Percentiles rank a stretch among this genome's conserved stretches.
Evolutionary conservation across 2,797 vertebrate genomes (phyloP).

Genomic region (Craterocephalus amniculus): DNA sequence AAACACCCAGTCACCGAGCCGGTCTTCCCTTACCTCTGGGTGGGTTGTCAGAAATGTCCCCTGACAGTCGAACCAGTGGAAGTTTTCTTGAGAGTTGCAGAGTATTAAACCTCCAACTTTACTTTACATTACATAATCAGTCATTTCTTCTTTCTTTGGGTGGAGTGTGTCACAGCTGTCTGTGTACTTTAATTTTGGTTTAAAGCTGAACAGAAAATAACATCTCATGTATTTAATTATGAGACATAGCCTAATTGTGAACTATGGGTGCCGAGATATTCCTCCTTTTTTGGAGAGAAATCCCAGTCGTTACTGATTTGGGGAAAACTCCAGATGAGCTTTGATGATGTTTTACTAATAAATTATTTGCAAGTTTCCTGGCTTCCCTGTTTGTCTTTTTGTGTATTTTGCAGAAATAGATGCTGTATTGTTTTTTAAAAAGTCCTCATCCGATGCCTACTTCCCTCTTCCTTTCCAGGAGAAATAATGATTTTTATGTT

Average conservation of each 20-base stretch:
- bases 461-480: too few relatives aligned
- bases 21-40: conserved; percentile 81
- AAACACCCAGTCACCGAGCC: conserved; percentile 70
- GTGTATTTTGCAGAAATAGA: too few relatives aligned
- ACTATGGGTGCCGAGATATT: background rate
- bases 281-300: background rate
- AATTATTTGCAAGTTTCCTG: conserved; percentile 10
- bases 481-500: too few relatives aligned
- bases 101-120: conserved; percentile 26
- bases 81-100: conserved; percentile 42
- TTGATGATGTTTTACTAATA: conserved; percentile 23
- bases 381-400: background rate
- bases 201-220: background rate
- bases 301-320: background rate
- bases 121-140: background rate
- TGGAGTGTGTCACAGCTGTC: background rate
- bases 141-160: background rate
- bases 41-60: conserved; percentile 75
- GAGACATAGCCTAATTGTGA: background rate
- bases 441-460: too few relatives aligned
- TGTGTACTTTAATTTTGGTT: background rate
- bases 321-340: background rate
- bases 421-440: too few relatives aligned
- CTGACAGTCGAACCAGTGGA: conserved; percentile 64
- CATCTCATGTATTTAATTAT: background rate